A percentile compares a stretch with the other conserved stretches of the same genome.
Evolutionary conservation across 37 sponge, comb jelly and placozoan genomes (phyloP).

Genomic region (Geodia barretti): DNA sequence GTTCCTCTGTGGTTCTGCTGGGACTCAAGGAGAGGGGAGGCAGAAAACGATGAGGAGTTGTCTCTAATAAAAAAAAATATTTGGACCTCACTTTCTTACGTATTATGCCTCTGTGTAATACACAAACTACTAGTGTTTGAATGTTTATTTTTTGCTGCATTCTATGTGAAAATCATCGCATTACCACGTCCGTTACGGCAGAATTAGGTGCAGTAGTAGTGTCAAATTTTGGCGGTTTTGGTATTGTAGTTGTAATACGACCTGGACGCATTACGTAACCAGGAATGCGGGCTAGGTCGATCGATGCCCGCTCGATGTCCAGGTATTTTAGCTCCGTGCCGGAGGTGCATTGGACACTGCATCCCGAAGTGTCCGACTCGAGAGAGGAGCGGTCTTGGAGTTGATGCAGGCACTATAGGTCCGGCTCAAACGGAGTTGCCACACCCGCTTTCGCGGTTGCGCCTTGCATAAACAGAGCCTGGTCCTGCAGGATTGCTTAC

Average conservation of each 20-base stretch:
- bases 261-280: background rate
- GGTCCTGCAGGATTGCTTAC: background rate
- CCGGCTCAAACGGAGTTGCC: too few species aligned
- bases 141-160: too few species aligned
- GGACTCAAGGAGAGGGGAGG: slow-evolving; percentile 95
- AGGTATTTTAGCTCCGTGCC: background rate
- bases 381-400: too few species aligned
- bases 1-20: slow-evolving; percentile 65
- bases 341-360: background rate
- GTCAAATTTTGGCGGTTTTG: background rate
- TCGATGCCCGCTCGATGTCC: background rate
- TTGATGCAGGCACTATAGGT: too few species aligned
- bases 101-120: background rate
- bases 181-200: too few species aligned
- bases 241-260: background rate
- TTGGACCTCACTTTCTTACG: background rate
- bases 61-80: background rate
- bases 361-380: background rate
- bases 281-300: background rate
- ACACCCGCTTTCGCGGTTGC: background rate
- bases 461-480: background rate
- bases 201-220: background rate
- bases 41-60: slow-evolving; percentile 41
- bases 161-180: too few species aligned
- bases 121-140: too few species aligned